Conservation (phyloP, 2,888 invertebrate genomes). For the Catocala fraxini region DNA sequence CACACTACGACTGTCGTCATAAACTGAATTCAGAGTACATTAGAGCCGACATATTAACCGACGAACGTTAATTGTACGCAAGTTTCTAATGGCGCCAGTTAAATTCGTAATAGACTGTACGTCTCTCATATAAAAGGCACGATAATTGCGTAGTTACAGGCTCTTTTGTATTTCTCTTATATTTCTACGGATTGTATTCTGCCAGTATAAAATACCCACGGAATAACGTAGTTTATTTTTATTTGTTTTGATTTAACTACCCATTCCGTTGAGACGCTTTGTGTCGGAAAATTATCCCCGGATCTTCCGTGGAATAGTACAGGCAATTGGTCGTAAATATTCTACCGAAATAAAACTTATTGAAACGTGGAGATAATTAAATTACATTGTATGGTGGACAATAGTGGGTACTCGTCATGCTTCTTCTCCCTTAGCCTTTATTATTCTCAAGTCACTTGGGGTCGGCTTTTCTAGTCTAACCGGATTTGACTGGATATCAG, state of each 20-base stretch:
- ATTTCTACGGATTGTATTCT: slow-evolving; percentile 11
- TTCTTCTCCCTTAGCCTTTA: too few species aligned
- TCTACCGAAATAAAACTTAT: background rate
- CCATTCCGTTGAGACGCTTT: background rate
- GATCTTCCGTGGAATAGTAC: too few species aligned
- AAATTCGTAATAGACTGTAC: slow-evolving; percentile 23
- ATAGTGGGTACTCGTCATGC: background rate
- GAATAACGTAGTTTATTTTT: slow-evolving; percentile 4
- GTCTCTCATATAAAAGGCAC: slow-evolving; percentile 29
- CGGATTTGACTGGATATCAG: too few species aligned
- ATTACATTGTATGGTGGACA: background rate
- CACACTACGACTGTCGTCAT: slow-evolving; percentile 21
- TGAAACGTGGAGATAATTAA: slow-evolving; percentile 1
- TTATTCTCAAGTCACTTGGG: too few species aligned
- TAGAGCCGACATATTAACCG: slow-evolving; percentile 6
- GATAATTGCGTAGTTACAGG: slow-evolving; percentile 26
- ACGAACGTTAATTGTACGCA: slow-evolving; percentile 25
- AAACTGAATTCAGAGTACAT: slow-evolving; percentile 28
- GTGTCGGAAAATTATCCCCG: too few species aligned
- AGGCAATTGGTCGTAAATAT: background rate
- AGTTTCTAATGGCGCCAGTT: slow-evolving; percentile 26
- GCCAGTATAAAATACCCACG: background rate
- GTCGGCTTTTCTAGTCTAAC: too few species aligned
- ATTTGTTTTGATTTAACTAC: slow-evolving; percentile 10
- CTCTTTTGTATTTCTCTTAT: slow-evolving; percentile 9